Base-by-base conservation (phyloP, 2,888 invertebrate genomes). In the Lysandra bellargus region DNA sequence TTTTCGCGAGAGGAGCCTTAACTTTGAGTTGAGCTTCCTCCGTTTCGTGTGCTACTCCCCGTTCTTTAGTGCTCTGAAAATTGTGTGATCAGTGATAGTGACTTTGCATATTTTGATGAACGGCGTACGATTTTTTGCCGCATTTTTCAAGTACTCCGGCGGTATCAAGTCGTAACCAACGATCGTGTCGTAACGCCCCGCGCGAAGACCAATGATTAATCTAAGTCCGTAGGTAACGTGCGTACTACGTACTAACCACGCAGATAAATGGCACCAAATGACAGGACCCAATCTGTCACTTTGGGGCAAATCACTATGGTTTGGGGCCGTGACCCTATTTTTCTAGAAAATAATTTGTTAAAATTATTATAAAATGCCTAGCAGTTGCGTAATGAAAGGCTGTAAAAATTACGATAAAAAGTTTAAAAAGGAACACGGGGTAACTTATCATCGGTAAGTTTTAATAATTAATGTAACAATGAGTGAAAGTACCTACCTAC, bases 361-460 rank as follows among this genome's bases (percentile, higher is more conserved):
- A n/a, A 61, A 61, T 61, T 23, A 69, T 33, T 69, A 69, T 3
- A 69, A 69, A 69, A 69, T 69, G 69, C 69, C 69, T 69, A 69
- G 69, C 33, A 33, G 69, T 69, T 69, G 69, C 14, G 69, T 17
- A 37, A 69, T 69, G 69, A 69, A 37, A 69, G 69, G 69, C 5
- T 69, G 69, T 37, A 69, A 37, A 33, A 69, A 69, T 69, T 69
- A 69, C 14, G 69, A 69, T 37, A 33, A 33, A 69, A 33, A 37
- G 69, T 23, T 69, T 17, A 69, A 69, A 69, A 69, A 69, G 14
- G 33, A 69, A 69, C 69, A 69, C 4, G 69, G 69, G 14, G 23
- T 69, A 69, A 69, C 69, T 5, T 69, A 69, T 14, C 69, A 69
- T 33, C 33, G 69, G 69, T 69, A 69, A 69, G 69, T 17, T 69